These are phyloP conservation scores for Sander vitreus DNA, from an alignment of 2,113 vertebrate species.

Conservation along the genomic window DNA sequence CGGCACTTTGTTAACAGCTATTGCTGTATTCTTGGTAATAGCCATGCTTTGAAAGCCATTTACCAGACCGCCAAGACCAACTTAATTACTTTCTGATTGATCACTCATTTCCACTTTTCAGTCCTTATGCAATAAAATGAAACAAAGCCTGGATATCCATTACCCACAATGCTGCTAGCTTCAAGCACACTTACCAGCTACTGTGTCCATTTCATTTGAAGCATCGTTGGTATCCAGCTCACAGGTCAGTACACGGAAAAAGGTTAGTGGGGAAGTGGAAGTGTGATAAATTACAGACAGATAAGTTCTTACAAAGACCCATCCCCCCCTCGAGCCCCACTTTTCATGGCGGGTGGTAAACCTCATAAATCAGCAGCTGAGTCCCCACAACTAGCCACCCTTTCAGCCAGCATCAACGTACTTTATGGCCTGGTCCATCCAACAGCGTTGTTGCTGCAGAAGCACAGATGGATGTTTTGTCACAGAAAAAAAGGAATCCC, in stretches of 20 bases:
- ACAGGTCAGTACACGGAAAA: slow-evolving; percentile 46
- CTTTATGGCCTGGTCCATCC: slow-evolving; percentile 42
- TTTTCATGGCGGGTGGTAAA: slow-evolving; percentile 60
- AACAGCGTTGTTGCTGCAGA: slow-evolving; percentile 15
- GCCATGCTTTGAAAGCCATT: slow-evolving; percentile 51
- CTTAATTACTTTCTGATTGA: slow-evolving; percentile 70
- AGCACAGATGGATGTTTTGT: slow-evolving; percentile 58
- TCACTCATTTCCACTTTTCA: slow-evolving; percentile 52
- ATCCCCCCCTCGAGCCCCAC: slow-evolving; percentile 35
- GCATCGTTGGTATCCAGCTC: slow-evolving; percentile 57
- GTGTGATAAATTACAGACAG: slow-evolving; percentile 81
- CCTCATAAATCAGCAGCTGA: slow-evolving; percentile 80
- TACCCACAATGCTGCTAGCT: slow-evolving; percentile 21
- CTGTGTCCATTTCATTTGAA: slow-evolving; percentile 37
- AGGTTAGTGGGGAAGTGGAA: slow-evolving; percentile 43
- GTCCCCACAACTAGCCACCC: slow-evolving; percentile 20
- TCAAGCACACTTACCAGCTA: slow-evolving; percentile 10
- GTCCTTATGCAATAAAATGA: slow-evolving; percentile 38
- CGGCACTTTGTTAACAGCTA: slow-evolving; percentile 38
- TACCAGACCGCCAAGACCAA: slow-evolving; percentile 37
- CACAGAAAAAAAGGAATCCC: slow-evolving; percentile 15
- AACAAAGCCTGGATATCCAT: slow-evolving; percentile 22
- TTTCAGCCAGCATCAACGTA: slow-evolving; percentile 33
- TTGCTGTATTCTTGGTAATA: slow-evolving; percentile 51
- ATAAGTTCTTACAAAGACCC: slow-evolving; percentile 79